Base-by-base conservation (phyloP, 1,140 invertebrate genomes). In the Reticulitermes speratus region DNA sequence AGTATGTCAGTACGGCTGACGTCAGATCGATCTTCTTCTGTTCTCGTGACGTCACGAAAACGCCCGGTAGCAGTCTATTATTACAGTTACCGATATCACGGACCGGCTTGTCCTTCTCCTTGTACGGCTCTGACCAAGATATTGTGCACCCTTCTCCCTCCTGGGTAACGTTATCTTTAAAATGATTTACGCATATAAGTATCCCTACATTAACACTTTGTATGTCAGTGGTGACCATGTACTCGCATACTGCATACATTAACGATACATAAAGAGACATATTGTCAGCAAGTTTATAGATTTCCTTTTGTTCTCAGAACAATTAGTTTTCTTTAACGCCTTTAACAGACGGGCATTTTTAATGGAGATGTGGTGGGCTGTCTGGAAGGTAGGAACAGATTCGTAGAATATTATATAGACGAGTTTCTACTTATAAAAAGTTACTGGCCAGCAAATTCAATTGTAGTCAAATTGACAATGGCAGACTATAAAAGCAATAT, bases 11-110 rank as follows among this genome's bases (percentile, higher is more conserved):
- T 85, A 69, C 65, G 75, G 30, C 38, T 85, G 85, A 85, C 85
- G 85, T 82, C 75, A 69, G 85, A 85, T 85, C 85, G 85, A 85
- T 85, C 85, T 85, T 85, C 85, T 85, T 85, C 85, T 85, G 85
- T 85, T 85, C 44, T 85, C 83, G 83, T 84, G 83, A 84, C 83
- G 83, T 84, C 83, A 84, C 83, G 83, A 52, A 52, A 84, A 84
- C 83, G 83, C 83, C 83, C 83, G 83, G 83, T 84, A 84, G 83
- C 83, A 75, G 65, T 75, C 65, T 75, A 75, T 75, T 75, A 75
- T 75, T 75, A 75, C 65, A 75, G 65, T 30, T 75, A 75, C 65
- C 65, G 65, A 75, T 75, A 75, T 75, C 65, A 75, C 65, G 65
- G 65, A 30, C 65, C 7, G n/a, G 25, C 65, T 75, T 75, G 65